Base-by-base conservation (phyloP, 2,113 vertebrate genomes). In the Calidris pugnax region DNA sequence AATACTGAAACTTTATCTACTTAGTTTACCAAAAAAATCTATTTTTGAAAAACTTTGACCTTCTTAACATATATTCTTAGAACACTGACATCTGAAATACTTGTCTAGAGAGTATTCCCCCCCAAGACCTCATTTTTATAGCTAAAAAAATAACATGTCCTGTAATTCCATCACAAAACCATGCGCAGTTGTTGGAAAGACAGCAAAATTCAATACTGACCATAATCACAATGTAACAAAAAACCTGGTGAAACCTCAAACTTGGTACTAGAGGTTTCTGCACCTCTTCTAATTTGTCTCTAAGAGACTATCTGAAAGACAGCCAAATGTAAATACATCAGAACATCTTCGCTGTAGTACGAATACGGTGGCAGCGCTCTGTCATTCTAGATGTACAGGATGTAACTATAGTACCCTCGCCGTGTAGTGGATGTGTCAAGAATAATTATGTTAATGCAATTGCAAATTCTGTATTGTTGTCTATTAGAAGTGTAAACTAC, bases 391-490 rank as follows among this genome's bases (percentile, higher is more conserved):
- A 82, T 98, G 97, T 98, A 97, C 97, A 95, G 96, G 28, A 22
- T 62, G 66, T 60, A 85, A 45, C 76, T 74, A 7, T 8, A 14
- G 87, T 43, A 67, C 30, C 95, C 90, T 79, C 81, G 24, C 72
- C 39, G 37, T 96, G 96, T 95, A 55, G 92, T 97, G 98, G 91
- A 48, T 47, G 92, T 97, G 92, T 97, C 93, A 84, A 96, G 79
- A 97, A 97, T 90, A 87, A 92, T 95, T 41, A 48, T 97, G 92
- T 98, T 96, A 95, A 95, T 71, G 95, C 97, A 96, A 91, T 62
- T 98, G 98, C 98, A 97, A 88, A 98, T 97, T 97, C 98, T 98
- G 98, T 98, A 96, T 97, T 91, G 93, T 98, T 98, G 98, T 98
- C 97, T 98, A 97, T 98, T 98, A 98, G 96, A 98, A 97, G 90